Evolutionary conservation across 2,113 vertebrate genomes (phyloP).

Genomic region (Pholis gunnellus): DNA sequence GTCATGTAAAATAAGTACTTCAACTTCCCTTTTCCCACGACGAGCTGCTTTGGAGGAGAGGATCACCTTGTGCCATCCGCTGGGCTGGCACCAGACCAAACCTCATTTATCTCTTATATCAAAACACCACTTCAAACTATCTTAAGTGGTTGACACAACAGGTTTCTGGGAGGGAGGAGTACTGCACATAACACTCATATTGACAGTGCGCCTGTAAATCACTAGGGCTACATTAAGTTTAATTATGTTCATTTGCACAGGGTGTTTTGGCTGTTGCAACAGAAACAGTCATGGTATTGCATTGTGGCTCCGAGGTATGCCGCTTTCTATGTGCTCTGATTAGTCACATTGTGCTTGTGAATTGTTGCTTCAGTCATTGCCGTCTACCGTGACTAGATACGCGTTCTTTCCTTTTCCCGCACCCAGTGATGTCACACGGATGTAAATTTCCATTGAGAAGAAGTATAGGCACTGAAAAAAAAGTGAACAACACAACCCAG

Average conservation of each 20-base stretch:
- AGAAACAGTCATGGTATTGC: conserved; percentile 24
- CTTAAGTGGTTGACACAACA: conserved; percentile 57
- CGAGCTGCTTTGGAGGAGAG: conserved; percentile 25
- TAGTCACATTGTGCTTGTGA: conserved; percentile 63
- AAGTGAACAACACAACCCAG: not conserved
- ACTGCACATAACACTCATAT: conserved; percentile 1
- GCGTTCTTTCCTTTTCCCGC: conserved; percentile 26
- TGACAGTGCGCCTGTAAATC: not conserved
- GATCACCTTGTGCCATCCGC: conserved; percentile 35
- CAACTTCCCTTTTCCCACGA: conserved; percentile 13
- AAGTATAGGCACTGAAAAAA: conserved; percentile 3
- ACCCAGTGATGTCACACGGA: conserved; percentile 27
- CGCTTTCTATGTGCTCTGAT: conserved; percentile 53
- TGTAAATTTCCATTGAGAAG: conserved; percentile 31
- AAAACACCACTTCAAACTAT: conserved; percentile 70
- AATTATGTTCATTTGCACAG: conserved; percentile 24
- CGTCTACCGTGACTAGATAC: conserved; percentile 53
- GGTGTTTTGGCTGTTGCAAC: conserved; percentile 4
- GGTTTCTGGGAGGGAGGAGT: conserved; percentile 32
- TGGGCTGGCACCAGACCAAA: conserved; percentile 67
- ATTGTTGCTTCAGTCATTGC: conserved; percentile 32
- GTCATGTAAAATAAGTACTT: conserved; percentile 28
- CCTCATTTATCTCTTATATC: conserved; percentile 68
- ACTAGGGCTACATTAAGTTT: not conserved
- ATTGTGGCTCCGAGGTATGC: conserved; percentile 10